Evolutionary conservation across 2,888 invertebrate species (phyloP), one percentile per base, ranked within the genome.

Genomic region (Cosmia pyralina): DNA sequence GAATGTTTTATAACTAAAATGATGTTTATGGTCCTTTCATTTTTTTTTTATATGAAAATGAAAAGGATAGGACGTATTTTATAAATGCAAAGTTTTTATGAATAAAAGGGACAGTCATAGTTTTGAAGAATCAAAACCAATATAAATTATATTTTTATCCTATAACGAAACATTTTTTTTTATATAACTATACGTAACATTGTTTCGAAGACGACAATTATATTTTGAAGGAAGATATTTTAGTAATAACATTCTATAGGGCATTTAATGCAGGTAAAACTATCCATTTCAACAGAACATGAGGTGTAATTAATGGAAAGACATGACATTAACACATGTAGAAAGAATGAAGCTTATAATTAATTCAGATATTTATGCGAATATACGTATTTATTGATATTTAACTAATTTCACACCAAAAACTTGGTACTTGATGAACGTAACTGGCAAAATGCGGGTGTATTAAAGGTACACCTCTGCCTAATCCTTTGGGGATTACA

Each of bases 331-430:
- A 75, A 50, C 28, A 55, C 15, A 28, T 13, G 17, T 55, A 50
- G 28, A 28, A 79, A 66, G 11, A 48, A 79, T 34, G 8, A 19
- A 64, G 38, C 65, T 79, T 80, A 67, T 10, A 63, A 74, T 83
- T 83, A 83, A 41, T 59, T 75, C 41, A 70, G 67, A 80, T 83
- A 80, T 73, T 67, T 50, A 70, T 60, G 48, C 22, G 63, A 74
- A 72, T 79, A 83, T 65, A 58, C 17, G 53, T 80, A n/a, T 46
- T 62, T 44, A 67, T 64, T 84, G 65, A 81, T 65, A 46, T 75
- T 75, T 64, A 75, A 84, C 81, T 66, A 64, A 64, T 64, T 64
- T 46, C 17, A 46, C 19, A 28, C 0, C 0, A 63, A 13, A 46
- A 62, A 15, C 15, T 15, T 34, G 34, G 34, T 46, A 17, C 28